phyloP scores from a whole-genome alignment of 1,140 invertebrate genomes.

The Spodoptera frugiperda region DNA sequence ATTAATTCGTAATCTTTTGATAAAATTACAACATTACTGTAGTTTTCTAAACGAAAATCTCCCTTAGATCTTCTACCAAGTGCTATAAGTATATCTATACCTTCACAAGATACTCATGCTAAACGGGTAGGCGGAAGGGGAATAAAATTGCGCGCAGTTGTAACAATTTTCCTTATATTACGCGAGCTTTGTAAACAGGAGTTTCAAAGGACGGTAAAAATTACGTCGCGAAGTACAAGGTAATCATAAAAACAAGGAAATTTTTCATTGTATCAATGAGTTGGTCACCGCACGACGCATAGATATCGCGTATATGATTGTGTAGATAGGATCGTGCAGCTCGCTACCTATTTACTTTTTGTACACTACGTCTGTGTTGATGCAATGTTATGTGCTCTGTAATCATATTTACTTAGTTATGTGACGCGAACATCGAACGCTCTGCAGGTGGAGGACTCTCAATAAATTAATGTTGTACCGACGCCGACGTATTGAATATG shows the following conservation, averaged over 20 bases:
- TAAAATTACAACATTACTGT: too few species aligned
- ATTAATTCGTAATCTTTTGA: too few species aligned
- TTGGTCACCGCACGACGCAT: slow-evolving; percentile 27
- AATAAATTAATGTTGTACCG: not conserved
- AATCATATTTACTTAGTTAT: slow-evolving; percentile 35
- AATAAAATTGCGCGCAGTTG: too few species aligned
- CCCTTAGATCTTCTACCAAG: too few species aligned
- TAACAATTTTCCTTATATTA: too few species aligned
- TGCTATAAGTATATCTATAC: too few species aligned
- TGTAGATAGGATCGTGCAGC: slow-evolving; percentile 16
- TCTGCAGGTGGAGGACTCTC: not conserved
- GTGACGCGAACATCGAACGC: slow-evolving; percentile 13
- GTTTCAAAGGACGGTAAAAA: too few species aligned
- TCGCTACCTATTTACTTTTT: slow-evolving; percentile 40
- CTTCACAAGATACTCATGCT: too few species aligned
- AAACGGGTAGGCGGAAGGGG: too few species aligned
- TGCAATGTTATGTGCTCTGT: slow-evolving; percentile 18
- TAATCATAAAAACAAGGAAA: not conserved
- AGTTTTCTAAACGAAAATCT: too few species aligned
- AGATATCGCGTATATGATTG: slow-evolving; percentile 22
- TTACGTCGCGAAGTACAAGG: not conserved
- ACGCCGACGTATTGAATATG: too few species aligned
- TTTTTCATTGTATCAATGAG: not conserved
- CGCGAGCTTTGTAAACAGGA: too few species aligned
- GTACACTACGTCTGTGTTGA: slow-evolving; percentile 21